Evolutionary conservation across 2,888 invertebrate species (phyloP).

Genomic region (Romanomermis culicivorax): DNA sequence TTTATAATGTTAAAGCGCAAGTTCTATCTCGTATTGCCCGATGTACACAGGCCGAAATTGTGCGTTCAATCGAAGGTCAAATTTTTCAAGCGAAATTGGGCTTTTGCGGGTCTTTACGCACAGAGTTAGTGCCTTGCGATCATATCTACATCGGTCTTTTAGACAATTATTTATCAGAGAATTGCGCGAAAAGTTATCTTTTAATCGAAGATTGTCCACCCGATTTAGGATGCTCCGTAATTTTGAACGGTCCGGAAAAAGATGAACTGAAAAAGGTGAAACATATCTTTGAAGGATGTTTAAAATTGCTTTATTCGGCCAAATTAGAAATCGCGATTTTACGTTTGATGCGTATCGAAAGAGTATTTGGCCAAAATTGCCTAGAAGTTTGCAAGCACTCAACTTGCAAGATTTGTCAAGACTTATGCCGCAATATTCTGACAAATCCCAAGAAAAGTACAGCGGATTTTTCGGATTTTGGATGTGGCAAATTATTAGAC

Average conservation of each 20-base stretch:
- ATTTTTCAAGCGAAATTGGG: slow-evolving; percentile 47
- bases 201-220: slow-evolving; percentile 71
- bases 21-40: slow-evolving; percentile 57
- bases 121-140: slow-evolving; percentile 9
- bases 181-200: slow-evolving; percentile 40
- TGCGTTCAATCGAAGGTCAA: slow-evolving; percentile 66
- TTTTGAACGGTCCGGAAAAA: slow-evolving; percentile 53
- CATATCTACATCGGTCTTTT: not conserved
- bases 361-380: too few relatives aligned
- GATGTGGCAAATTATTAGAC: too few relatives aligned
- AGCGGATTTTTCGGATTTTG: not conserved
- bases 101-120: slow-evolving; percentile 19
- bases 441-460: not conserved
- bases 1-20: slow-evolving; percentile 57
- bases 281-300: slow-evolving; percentile 54
- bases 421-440: not conserved
- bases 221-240: slow-evolving; percentile 61
- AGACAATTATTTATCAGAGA: not conserved
- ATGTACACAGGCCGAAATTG: slow-evolving; percentile 58
- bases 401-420: not conserved
- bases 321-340: slow-evolving; percentile 70
- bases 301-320: slow-evolving; percentile 71
- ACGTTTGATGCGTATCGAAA: not conserved
- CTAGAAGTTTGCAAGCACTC: too few relatives aligned
- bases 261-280: slow-evolving; percentile 40